Conservation (phyloP, 2,888 invertebrate species). For the Netelia fuscicornis region DNA sequence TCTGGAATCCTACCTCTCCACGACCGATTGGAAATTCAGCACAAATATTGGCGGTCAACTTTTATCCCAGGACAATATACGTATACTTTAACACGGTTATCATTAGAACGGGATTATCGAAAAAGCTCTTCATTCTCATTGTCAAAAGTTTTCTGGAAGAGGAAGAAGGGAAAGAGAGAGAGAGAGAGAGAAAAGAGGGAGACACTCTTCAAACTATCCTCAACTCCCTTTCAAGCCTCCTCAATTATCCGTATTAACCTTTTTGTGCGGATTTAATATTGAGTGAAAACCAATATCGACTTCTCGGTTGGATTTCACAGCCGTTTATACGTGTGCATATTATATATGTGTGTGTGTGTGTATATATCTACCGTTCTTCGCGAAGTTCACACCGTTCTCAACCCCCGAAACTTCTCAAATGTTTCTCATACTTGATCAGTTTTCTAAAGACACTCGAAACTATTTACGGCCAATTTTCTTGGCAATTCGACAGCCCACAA, state of each 20-base stretch:
- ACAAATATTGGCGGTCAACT: slow-evolving; percentile 59
- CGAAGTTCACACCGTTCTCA: neutral
- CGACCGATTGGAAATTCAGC: slow-evolving; percentile 63
- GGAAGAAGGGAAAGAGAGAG: neutral
- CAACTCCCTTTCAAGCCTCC: neutral
- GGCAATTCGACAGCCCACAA: too few relatives aligned
- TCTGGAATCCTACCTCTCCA: slow-evolving; percentile 39
- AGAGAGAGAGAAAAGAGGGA: neutral
- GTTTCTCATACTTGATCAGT: neutral
- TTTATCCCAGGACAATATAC: neutral
- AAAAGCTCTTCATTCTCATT: slow-evolving; percentile 10
- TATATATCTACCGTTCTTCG: neutral
- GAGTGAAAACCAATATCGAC: slow-evolving; percentile 16
- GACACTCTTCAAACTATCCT: neutral
- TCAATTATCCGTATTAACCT: slow-evolving; percentile 1
- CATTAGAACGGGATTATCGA: slow-evolving; percentile 23
- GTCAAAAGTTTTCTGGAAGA: slow-evolving; percentile 7
- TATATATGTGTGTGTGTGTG: neutral
- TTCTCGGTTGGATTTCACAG: neutral
- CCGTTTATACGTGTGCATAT: neutral
- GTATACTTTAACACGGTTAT: neutral
- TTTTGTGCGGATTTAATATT: neutral
- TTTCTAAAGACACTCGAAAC: too few relatives aligned
- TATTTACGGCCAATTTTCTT: too few relatives aligned
- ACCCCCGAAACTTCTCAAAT: neutral